These are phyloP conservation scores for Bombylius discolor DNA, from an alignment of 2,888 invertebrate genomes.

Conservation along the genomic window DNA sequence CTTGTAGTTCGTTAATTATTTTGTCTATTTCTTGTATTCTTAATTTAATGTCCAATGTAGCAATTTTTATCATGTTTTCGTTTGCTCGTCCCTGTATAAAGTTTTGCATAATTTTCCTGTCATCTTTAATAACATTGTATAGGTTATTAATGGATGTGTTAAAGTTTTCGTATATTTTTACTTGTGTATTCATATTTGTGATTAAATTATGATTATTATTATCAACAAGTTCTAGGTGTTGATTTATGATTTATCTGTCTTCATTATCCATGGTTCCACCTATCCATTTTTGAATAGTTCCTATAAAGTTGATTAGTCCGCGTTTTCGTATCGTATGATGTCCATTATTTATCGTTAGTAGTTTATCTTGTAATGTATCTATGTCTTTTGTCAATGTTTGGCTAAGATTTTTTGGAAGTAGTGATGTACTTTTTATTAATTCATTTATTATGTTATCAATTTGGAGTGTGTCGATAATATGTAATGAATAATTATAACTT, in stretches of 20 bases:
- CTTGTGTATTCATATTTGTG: slow-evolving; percentile 2
- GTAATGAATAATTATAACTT: not conserved
- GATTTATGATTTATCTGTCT: slow-evolving; percentile 6
- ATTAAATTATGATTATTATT: slow-evolving; percentile 4
- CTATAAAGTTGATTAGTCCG: slow-evolving; percentile 9
- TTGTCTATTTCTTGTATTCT: no score
- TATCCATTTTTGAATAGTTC: slow-evolving; percentile 11
- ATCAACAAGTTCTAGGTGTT: not conserved
- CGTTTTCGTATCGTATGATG: slow-evolving; percentile 4
- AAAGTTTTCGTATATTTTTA: not conserved
- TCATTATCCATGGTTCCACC: slow-evolving; percentile 11
- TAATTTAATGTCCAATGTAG: no score
- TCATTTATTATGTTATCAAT: not conserved
- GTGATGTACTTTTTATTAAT: not conserved
- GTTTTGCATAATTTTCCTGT: no score
- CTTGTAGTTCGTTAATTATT: not conserved
- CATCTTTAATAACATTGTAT: no score
- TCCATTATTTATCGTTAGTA: not conserved
- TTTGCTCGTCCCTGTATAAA: no score
- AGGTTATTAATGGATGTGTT: not conserved
- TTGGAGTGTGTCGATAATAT: not conserved
- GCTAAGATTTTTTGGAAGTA: not conserved
- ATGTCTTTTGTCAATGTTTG: no score
- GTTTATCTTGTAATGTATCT: not conserved
- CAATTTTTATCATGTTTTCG: no score